Evolutionary conservation across 2,797 vertebrate genomes (phyloP).

Genomic region (Masticophis lateralis): DNA sequence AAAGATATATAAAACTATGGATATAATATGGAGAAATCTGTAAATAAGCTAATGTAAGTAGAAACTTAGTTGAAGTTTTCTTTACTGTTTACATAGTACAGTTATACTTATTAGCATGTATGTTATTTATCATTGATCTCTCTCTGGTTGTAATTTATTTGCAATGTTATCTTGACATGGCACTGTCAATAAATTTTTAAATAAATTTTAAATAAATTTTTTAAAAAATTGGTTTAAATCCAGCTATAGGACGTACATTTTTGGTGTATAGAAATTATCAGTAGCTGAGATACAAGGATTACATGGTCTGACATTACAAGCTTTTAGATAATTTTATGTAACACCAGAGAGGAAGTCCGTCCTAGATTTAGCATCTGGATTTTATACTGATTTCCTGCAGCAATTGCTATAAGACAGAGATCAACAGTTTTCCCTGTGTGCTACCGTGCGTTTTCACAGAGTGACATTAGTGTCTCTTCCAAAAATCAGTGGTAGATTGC

Average conservation of each 20-base stretch:
- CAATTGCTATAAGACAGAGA: not conserved
- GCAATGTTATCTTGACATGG: no score
- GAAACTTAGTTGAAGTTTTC: no score
- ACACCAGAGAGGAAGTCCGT: no score
- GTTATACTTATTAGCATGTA: no score
- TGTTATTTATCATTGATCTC: no score
- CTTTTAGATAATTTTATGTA: not conserved
- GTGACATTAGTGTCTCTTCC: not conserved
- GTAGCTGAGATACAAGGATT: not conserved
- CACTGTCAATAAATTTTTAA: no score
- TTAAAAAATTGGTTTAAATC: not conserved
- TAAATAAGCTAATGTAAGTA: no score
- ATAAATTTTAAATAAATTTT: no score
- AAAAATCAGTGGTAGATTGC: not conserved
- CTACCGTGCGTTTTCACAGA: not conserved
- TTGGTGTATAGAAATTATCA: not conserved
- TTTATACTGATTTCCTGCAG: not conserved
- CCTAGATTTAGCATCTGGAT: not conserved
- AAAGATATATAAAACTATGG: no score
- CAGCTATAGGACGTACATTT: not conserved
- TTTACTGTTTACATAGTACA: no score
- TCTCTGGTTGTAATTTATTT: no score
- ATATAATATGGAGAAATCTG: no score
- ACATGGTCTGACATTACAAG: not conserved
- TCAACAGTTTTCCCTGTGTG: not conserved